Evolutionary conservation across 2,797 vertebrate species (phyloP).

Genomic region (Eleutherodactylus coqui): DNA sequence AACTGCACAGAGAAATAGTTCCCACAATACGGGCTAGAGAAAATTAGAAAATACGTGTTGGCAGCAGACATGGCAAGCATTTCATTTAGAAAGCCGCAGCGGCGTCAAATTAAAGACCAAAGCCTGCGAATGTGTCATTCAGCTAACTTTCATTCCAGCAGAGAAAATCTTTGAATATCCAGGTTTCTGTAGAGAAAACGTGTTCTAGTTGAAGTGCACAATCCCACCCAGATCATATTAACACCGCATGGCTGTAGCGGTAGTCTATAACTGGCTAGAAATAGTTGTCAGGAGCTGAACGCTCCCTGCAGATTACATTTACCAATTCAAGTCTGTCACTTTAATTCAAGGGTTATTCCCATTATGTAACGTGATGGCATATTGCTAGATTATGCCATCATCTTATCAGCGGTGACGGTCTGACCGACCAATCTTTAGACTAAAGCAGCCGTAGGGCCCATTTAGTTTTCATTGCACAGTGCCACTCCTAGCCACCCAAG

Average conservation of each 20-base stretch:
- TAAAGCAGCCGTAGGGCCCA: too few species aligned
- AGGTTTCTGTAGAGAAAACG: not conserved
- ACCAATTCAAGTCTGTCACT: not conserved
- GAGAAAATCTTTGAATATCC: not conserved
- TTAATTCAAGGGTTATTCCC: too few species aligned
- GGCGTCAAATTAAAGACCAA: slow-evolving; percentile 16
- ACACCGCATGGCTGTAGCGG: too few species aligned
- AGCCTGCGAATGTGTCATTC: not conserved
- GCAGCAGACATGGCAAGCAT: not conserved
- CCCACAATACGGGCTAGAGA: not conserved
- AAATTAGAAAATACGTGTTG: slow-evolving; percentile 15
- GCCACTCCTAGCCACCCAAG: too few species aligned
- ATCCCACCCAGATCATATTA: not conserved
- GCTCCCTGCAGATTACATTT: not conserved
- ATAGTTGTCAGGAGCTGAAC: not conserved
- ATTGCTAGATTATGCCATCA: too few species aligned
- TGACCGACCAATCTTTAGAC: too few species aligned
- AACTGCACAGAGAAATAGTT: slow-evolving; percentile 13
- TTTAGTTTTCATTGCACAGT: too few species aligned
- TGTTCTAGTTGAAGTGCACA: not conserved
- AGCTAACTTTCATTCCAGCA: slow-evolving; percentile 22
- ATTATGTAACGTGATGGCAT: too few species aligned
- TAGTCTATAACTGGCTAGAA: not conserved
- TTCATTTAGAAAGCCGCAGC: slow-evolving; percentile 42
- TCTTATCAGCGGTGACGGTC: too few species aligned